Evolutionary conservation across 2,113 vertebrate species (phyloP), one percentile per base, ranked within the genome.

Genomic region (Vicugna pacos): DNA sequence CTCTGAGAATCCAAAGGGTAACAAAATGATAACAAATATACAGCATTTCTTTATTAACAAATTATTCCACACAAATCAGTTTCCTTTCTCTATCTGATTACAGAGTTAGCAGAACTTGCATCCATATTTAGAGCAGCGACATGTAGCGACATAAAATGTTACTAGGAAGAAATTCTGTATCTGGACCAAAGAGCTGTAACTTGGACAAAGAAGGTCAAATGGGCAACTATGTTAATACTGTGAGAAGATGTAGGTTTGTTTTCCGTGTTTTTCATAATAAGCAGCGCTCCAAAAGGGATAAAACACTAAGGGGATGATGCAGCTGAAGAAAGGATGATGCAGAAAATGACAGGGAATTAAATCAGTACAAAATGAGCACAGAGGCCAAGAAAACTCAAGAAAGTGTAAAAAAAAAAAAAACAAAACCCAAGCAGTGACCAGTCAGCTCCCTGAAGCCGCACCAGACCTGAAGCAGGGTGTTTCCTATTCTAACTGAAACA

Each of bases 31-130:
- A 91, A 80, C 42, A 54, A 76, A 93, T 72, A 88, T 97, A 67
- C 48, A 92, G 82, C 60, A 97, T 97, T 94, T 97, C 97, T 98
- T 98, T 98, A 73, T 98, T 91, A 95, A 98, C 85, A 97, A 97
- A 98, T 98, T 96, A 96, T 91, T 80, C 58, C 81, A 84, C 89
- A 97, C 65, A 96, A 94, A 96, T 83, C 83, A 91, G 58, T 17
- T 98, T 96, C 80, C n/a, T 95, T 95, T 95, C 94, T 88, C 93
- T 95, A 72, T 95, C 89, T 81, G 82, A 32, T 93, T 98, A 98
- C 85, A 95, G 94, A 98, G 97, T 82, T 80, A 97, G 93, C 89
- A 97, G 72, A 85, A 95, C 96, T 87, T 83, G 38, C 38, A 93
- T 77, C 85, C 93, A 65, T 81, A 93, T 81, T 69, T 72, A 88